Evolutionary conservation across 2,888 invertebrate species (phyloP).

Genomic region (Poecilobothrus nobilitatus): DNA sequence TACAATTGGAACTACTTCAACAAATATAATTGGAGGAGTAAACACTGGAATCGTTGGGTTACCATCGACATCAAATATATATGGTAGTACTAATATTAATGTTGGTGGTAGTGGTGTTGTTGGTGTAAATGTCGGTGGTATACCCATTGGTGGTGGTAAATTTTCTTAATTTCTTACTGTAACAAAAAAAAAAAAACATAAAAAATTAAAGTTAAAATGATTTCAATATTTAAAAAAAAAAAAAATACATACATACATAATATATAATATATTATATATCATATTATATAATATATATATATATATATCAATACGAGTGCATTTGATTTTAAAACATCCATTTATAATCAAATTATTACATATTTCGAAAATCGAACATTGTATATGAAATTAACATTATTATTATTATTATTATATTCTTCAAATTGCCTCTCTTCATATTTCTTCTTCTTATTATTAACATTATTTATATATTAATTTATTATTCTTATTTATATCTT

Average conservation of each 20-base stretch:
- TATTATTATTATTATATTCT: neutral
- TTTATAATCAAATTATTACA: neutral
- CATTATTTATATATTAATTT: too few relatives aligned
- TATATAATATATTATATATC: too few relatives aligned
- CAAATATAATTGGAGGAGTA: neutral
- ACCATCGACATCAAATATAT: slow-evolving; percentile 19
- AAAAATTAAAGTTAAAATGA: neutral
- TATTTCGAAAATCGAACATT: too few relatives aligned
- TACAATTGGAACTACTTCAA: slow-evolving; percentile 22
- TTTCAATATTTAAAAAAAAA: too few relatives aligned
- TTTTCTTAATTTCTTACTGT: neutral
- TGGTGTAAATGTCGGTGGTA: slow-evolving; percentile 12
- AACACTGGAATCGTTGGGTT: slow-evolving; percentile 8
- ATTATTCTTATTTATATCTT: too few relatives aligned
- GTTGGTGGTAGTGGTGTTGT: slow-evolving; percentile 14
- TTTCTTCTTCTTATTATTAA: too few relatives aligned
- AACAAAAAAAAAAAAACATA: neutral
- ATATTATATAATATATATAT: too few relatives aligned
- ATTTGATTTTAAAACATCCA: neutral
- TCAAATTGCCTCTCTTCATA: too few relatives aligned
- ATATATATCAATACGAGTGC: neutral
- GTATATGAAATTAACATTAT: too few relatives aligned
- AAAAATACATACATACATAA: too few relatives aligned
- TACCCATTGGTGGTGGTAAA: slow-evolving; percentile 2
- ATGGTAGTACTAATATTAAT: slow-evolving; percentile 19